Evolutionary conservation across 2,888 invertebrate species (phyloP), one percentile per base, ranked within the genome.

Genomic region (Parelbella ahira): DNA sequence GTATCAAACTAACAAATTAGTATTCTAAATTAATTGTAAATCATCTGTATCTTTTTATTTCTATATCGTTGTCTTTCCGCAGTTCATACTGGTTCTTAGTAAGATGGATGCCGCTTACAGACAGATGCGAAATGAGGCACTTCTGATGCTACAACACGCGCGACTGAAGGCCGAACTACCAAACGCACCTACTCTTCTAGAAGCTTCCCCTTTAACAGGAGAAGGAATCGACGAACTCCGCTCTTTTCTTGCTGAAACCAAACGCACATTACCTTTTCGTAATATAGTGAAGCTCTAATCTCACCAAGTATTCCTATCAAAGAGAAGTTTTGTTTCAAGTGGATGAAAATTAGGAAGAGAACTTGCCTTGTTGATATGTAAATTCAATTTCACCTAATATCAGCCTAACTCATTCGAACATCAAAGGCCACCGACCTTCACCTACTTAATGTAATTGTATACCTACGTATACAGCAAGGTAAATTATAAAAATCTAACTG

Each of bases 21-120:
- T n/a, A n/a, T n/a, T n/a, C n/a, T n/a, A n/a, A n/a, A n/a, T n/a
- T n/a, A n/a, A n/a, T n/a, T n/a, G n/a, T n/a, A n/a, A n/a, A n/a
- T n/a, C n/a, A n/a, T n/a, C n/a, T n/a, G n/a, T n/a, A n/a, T n/a
- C n/a, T n/a, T n/a, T n/a, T n/a, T n/a, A n/a, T n/a, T n/a, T n/a
- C n/a, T n/a, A n/a, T n/a, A 8, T 28, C 4, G 6, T 7, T 23
- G 23, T 24, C 24, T 36, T 27, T 11, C 1, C 4, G n/a, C 67
- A 92, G 91, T 89, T 92, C 49, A 86, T 94, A 9, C 66, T 95
- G 41, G 92, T 94, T 0, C 71, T 96, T 4, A 91, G 92, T 6
- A 96, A 96, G 83, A 95, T 94, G 93, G 95, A 96, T 59, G 91
- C 93, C 0, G 94, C 95, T 2, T 95, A 95, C 72, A 88, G 94